Evolutionary conservation across 2,797 vertebrate species (phyloP).

Genomic region (Myiotriccus ornatus): DNA sequence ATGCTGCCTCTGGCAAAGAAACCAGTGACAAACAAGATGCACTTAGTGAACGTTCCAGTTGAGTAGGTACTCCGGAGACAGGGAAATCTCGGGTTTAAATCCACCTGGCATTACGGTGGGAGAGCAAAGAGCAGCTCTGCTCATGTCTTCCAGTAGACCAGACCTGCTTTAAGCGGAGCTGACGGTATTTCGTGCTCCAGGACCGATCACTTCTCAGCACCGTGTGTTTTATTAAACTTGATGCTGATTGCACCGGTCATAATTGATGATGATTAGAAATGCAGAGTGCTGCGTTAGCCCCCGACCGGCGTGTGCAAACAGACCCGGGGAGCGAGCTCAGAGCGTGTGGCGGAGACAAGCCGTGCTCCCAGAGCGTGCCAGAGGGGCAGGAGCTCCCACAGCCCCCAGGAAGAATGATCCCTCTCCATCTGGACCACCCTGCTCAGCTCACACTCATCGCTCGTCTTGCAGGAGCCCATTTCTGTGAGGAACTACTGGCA

Average conservation of each 20-base stretch:
- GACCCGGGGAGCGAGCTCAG: neutral
- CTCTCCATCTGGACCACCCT: neutral
- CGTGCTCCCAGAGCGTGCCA: fast-evolving
- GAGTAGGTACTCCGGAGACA: conserved; percentile 28
- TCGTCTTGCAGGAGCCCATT: neutral
- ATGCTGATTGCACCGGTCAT: conserved; percentile 44
- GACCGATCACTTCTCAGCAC: conserved; percentile 7
- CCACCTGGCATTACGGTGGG: neutral
- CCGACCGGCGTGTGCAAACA: conserved; percentile 28
- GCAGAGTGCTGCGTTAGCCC: neutral
- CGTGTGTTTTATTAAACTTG: neutral
- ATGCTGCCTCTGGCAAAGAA: conserved; percentile 62
- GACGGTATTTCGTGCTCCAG: neutral
- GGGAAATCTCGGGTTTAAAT: conserved; percentile 4
- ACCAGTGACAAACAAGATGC: conserved; percentile 56
- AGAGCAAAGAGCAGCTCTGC: conserved; percentile 2
- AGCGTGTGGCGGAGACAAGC: neutral
- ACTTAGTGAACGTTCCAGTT: conserved; percentile 45
- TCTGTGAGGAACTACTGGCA: neutral
- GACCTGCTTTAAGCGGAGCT: neutral
- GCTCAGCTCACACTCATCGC: neutral
- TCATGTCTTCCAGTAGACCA: neutral
- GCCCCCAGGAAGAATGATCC: neutral
- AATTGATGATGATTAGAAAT: conserved; percentile 51
- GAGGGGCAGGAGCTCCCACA: neutral